Percentiles rank a stretch among this genome's conserved stretches.
Conservation (phyloP, 2,113 vertebrate genomes). For the Ceuthmochares aereus region DNA sequence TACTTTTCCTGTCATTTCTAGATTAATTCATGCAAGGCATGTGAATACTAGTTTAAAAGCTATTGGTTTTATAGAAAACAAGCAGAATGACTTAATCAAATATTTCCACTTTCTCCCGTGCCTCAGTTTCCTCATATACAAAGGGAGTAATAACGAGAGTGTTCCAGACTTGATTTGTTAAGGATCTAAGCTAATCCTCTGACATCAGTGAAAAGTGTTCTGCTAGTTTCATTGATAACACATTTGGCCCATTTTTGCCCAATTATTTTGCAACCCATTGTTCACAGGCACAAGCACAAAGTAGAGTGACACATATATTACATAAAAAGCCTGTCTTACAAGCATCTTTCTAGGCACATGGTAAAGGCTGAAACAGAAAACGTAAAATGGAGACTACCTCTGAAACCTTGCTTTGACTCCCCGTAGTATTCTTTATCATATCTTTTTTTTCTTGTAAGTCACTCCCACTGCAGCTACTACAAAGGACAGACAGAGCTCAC, state of each 20-base stretch:
- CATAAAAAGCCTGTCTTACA: not conserved
- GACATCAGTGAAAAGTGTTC: not conserved
- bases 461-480: not conserved
- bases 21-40: not conserved
- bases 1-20: not conserved
- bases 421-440: not conserved
- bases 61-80: not conserved
- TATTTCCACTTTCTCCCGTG: not conserved
- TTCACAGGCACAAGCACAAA: not conserved
- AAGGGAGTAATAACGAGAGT: not conserved
- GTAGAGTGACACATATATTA: not conserved
- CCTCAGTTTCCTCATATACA: not conserved
- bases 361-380: not conserved
- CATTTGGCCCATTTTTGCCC: not conserved
- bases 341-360: not conserved
- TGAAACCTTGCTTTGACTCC: not conserved
- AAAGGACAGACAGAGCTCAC: not conserved
- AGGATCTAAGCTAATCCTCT: not conserved
- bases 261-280: not conserved
- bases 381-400: not conserved
- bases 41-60: not conserved
- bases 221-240: not conserved
- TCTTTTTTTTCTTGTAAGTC: not conserved
- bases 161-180: not conserved
- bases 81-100: not conserved